These are phyloP conservation scores for Amphiprion percula DNA, from an alignment of 2,113 vertebrate genomes.

Conservation along the genomic window DNA sequence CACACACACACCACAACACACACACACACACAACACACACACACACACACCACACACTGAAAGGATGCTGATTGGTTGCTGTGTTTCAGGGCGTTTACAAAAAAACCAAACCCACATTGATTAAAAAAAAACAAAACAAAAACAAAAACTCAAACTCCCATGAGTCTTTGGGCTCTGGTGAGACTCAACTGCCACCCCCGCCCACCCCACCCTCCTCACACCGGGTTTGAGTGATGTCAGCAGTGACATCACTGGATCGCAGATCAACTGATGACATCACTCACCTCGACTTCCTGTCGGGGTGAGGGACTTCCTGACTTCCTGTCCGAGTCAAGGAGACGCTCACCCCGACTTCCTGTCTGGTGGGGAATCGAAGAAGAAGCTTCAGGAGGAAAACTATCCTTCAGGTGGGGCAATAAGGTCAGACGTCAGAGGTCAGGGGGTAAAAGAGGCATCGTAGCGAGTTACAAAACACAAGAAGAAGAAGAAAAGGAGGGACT, in stretches of 20 bases:
- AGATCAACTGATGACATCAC: slow-evolving; percentile 13
- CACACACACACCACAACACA: slow-evolving; percentile 18
- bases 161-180: slow-evolving; percentile 60
- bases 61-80: slow-evolving; percentile 32
- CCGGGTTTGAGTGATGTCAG: not conserved
- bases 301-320: not conserved
- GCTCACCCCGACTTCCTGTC: not conserved
- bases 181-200: slow-evolving; percentile 2
- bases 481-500: not conserved
- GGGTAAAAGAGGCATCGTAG: not conserved
- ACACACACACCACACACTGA: slow-evolving; percentile 27
- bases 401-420: not conserved
- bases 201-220: not conserved
- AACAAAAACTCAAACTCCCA: slow-evolving; percentile 28
- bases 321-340: slow-evolving; percentile 2
- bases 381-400: not conserved
- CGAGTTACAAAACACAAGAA: slow-evolving; percentile 12
- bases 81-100: slow-evolving; percentile 30
- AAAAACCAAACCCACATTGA: slow-evolving; percentile 30
- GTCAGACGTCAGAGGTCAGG: not conserved
- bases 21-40: slow-evolving; percentile 26
- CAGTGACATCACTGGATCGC: slow-evolving; percentile 27
- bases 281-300: not conserved
- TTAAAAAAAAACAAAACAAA: slow-evolving; percentile 2
- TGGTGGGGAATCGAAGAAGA: slow-evolving; percentile 27